These are phyloP conservation scores for Agrotis puta DNA, from an alignment of 2,888 invertebrate species.

Conservation along the genomic window DNA sequence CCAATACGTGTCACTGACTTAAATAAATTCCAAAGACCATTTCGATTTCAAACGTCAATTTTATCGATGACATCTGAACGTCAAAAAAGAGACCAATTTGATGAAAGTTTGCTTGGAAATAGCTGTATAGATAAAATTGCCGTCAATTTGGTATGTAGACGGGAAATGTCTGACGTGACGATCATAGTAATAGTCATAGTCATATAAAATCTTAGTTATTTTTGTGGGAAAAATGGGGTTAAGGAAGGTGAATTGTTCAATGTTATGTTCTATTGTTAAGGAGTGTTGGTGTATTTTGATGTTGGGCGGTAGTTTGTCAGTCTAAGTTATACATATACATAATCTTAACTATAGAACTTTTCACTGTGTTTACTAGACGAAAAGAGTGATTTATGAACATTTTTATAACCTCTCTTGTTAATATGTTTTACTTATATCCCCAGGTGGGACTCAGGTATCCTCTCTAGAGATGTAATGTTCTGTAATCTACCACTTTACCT, in stretches of 20 bases:
- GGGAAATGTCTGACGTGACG: conserved; percentile 15
- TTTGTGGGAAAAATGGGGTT: conserved; percentile 9
- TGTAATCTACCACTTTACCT: too few relatives aligned
- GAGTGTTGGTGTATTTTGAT: neutral
- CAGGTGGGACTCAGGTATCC: too few relatives aligned
- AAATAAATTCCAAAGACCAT: conserved; percentile 32
- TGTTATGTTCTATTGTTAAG: neutral
- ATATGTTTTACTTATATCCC: too few relatives aligned
- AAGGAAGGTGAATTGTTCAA: neutral
- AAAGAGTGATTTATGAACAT: too few relatives aligned
- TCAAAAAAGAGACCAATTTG: conserved; percentile 38
- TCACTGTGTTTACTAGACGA: too few relatives aligned
- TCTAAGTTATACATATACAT: neutral
- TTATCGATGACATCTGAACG: conserved; percentile 32
- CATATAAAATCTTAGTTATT: conserved; percentile 27
- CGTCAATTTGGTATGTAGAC: conserved; percentile 33
- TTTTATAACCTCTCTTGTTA: too few relatives aligned
- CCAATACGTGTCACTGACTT: conserved; percentile 12
- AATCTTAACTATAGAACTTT: too few relatives aligned
- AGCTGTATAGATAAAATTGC: conserved; percentile 31
- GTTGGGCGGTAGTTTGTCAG: neutral
- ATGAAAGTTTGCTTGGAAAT: conserved; percentile 36
- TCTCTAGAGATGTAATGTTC: too few relatives aligned
- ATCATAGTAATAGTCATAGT: conserved; percentile 5
- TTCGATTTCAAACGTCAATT: conserved; percentile 52